Base-by-base conservation (phyloP, 2,888 invertebrate genomes). In the Tetragonula carbonaria region DNA sequence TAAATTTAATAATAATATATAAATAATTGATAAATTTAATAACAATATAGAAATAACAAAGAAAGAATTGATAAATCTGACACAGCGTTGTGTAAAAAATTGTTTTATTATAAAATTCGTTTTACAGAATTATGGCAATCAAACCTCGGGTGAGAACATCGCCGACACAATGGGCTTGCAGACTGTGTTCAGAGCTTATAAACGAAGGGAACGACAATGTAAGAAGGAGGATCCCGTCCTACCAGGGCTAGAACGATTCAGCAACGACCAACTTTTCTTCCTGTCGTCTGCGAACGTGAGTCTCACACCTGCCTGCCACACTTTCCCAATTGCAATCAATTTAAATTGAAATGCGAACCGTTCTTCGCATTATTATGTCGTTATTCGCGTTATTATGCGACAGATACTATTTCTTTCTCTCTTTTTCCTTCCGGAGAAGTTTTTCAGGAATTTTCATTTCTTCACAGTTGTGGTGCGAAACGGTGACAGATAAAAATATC, bases 141-240 rank as follows among this genome's bases (percentile, higher is more conserved):
- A 95, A 93, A 97, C 97, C 38, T 96, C 97, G 90, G 97, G 97
- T 68, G 98, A 98, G 95, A 98, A 98, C 95, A 97, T 98, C 79
- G 98, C 98, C 0, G 98, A 98, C 95, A 97, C 97, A 94, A 98
- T 97, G 85, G 98, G 98, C 0, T 95, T 98, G 74, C 96, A 97
- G 87, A 96, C 97, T 63, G 97, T 97, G 0, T 97, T 96, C 89
- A 93, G 95, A 90, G 97, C 97, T 0, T 97, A 96, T 95, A 71
- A 80, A 14, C 74, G 85, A 45, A 82, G 87, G 2, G 67, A 84
- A 73, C 84, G 85, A 23, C 74, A 82, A 55, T 85, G 84, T 21
- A 53, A 38, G 4, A 82, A 74, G 14, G 21, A 78, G 11, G 86
- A 86, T 21, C 59, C 73, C 2, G 28, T 53, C 21, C 80, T 95